Evolutionary conservation across 2,888 invertebrate species (phyloP), one percentile per base, ranked within the genome.

Genomic region (Mimas tiliae): DNA sequence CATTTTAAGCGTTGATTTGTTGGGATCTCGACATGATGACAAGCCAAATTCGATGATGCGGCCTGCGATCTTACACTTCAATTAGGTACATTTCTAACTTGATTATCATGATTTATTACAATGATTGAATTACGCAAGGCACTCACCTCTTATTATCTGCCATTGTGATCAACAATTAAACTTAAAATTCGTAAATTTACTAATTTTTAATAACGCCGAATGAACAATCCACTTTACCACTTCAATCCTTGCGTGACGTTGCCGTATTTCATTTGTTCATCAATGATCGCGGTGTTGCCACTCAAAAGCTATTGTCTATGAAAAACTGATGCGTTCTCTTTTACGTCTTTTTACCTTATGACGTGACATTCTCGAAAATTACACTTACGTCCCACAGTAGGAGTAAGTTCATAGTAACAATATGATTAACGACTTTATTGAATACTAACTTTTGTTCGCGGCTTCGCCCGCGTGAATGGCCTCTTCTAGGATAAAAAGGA

Each of bases 181-280:
- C 80, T 81, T 84, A 85, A 77, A 84, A 86, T 84, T 83, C 79
- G 75, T 80, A 82, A 86, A 85, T 83, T 84, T 80, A 83, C 80
- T 78, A 85, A 81, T 83, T 85, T 80, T 85, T 81, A 75, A 76
- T 82, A 89, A 90, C 79, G 87, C 89, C 88, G 88, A 88, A 86
- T 80, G 85, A 83, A 83, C 82, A 85, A 85, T 84, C 58, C 86
- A 85, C 87, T 86, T 80, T 76, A 77, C 78, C 74, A 82, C 83
- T 86, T 86, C 82, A 82, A 78, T 81, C 79, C 79, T 77, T 86
- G 87, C 90, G 89, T 94, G 94, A 94, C 94, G 94, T 94, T 94
- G 94, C 93, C 90, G 91, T 92, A 93, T 94, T 94, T 94, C 93
- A 94, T 94, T 94, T 93, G 94, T 94, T 91, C 91, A 73, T 80